Evolutionary conservation across 2,888 invertebrate species (phyloP).

Genomic region (Drosophila cognata): DNA sequence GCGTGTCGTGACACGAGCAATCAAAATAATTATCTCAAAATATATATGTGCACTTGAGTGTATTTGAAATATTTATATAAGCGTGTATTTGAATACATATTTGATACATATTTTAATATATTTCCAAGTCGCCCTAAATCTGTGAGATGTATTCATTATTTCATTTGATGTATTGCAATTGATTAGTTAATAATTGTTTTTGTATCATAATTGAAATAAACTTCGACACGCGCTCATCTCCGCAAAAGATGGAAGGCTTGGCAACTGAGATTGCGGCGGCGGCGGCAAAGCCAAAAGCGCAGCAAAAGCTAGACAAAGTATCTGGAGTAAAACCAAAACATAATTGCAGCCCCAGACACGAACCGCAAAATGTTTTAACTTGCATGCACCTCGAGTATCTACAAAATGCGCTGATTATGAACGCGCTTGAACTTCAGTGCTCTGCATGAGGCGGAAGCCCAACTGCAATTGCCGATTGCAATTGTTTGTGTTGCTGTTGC

Average conservation of each 20-base stretch:
- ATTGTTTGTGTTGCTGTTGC: conserved; percentile 20
- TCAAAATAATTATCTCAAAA: neutral
- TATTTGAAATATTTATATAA: neutral
- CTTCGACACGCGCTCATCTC: conserved; percentile 22
- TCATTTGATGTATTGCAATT: too few relatives aligned
- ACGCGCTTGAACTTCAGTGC: conserved; percentile 61
- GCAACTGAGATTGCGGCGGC: conserved; percentile 30
- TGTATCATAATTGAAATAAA: neutral
- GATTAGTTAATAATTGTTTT: neutral
- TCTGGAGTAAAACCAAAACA: conserved; percentile 77
- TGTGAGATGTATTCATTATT: neutral
- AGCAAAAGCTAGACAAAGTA: conserved; percentile 68
- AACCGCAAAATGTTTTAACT: conserved; percentile 63
- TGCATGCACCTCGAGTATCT: conserved; percentile 69
- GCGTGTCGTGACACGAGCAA: conserved; percentile 6
- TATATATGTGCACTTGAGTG: neutral
- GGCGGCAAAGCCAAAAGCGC: conserved; percentile 37
- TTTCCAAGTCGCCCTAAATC: neutral
- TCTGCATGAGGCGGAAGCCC: conserved; percentile 48
- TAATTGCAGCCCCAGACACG: conserved; percentile 75
- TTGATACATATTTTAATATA: too few relatives aligned
- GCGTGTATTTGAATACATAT: neutral
- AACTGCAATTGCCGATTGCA: conserved; percentile 21
- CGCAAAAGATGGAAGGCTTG: conserved; percentile 7
- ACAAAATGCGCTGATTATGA: conserved; percentile 78